Evolutionary conservation across 2,888 invertebrate species (phyloP).

Genomic region (Amiota mariae): DNA sequence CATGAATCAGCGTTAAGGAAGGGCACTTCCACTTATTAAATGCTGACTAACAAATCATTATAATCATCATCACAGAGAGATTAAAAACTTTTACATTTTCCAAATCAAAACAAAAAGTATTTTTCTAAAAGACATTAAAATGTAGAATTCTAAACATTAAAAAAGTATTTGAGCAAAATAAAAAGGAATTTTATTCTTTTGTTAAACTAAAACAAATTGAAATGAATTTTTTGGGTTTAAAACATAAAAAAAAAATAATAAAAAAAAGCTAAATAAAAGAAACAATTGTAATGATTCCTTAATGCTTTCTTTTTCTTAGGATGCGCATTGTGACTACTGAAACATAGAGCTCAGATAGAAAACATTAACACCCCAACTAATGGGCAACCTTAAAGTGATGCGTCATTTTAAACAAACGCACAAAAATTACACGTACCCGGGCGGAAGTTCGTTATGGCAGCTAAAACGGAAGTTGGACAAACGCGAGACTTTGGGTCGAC

Average conservation of each 20-base stretch:
- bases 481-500: background rate
- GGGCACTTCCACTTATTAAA: too few relatives aligned
- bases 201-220: too few relatives aligned
- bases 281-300: background rate
- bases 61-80: background rate
- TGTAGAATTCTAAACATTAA: too few relatives aligned
- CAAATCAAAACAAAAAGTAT: too few relatives aligned
- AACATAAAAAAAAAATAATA: background rate
- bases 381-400: background rate
- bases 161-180: too few relatives aligned
- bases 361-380: background rate
- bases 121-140: too few relatives aligned
- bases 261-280: background rate
- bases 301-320: too few relatives aligned
- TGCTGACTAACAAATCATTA: background rate
- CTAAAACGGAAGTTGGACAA: slow-evolving; percentile 53
- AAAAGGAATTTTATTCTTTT: too few relatives aligned
- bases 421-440: slow-evolving; percentile 11
- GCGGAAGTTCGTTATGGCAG: slow-evolving; percentile 64
- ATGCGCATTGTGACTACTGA: background rate
- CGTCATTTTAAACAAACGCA: slow-evolving; percentile 23
- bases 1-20: background rate
- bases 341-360: background rate
- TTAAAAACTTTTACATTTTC: too few relatives aligned
- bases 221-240: too few relatives aligned